Percentiles rank a stretch among this genome's conserved stretches.
phyloP scores from a whole-genome alignment of 2,888 invertebrate species.

The Tethea ocularis region DNA sequence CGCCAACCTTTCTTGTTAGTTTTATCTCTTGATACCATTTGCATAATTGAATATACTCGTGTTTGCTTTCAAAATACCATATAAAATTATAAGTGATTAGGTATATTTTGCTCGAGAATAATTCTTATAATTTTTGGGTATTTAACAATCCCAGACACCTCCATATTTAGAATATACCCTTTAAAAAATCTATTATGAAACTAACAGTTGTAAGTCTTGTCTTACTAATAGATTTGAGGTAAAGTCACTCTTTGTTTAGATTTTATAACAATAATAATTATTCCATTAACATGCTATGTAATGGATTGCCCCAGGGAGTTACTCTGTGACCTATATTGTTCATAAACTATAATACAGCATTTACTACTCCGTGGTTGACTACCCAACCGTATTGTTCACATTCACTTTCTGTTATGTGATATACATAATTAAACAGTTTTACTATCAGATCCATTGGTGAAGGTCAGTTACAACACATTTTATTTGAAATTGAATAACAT shows the following conservation, averaged over 20 bases:
- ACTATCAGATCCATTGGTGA: slow-evolving; percentile 11
- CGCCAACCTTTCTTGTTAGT: not conserved
- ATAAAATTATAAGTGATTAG: not conserved
- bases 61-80: not conserved
- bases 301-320: not conserved
- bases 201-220: too few relatives aligned
- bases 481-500: not conserved
- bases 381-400: slow-evolving; percentile 22
- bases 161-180: too few relatives aligned
- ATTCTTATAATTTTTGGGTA: too few relatives aligned
- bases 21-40: slow-evolving; percentile 1
- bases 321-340: not conserved
- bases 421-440: slow-evolving; percentile 19
- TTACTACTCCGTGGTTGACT: slow-evolving; percentile 25
- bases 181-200: too few relatives aligned
- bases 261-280: not conserved
- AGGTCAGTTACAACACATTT: not conserved
- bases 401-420: slow-evolving; percentile 22
- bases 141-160: too few relatives aligned
- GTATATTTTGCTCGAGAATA: too few relatives aligned
- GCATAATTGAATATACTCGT: not conserved
- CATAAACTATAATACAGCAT: slow-evolving; percentile 14
- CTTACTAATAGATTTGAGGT: not conserved
- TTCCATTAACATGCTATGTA: not conserved
- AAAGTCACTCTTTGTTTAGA: not conserved